phyloP scores from a whole-genome alignment of 2,888 invertebrate genomes.

The Sminthurinus aureus region DNA sequence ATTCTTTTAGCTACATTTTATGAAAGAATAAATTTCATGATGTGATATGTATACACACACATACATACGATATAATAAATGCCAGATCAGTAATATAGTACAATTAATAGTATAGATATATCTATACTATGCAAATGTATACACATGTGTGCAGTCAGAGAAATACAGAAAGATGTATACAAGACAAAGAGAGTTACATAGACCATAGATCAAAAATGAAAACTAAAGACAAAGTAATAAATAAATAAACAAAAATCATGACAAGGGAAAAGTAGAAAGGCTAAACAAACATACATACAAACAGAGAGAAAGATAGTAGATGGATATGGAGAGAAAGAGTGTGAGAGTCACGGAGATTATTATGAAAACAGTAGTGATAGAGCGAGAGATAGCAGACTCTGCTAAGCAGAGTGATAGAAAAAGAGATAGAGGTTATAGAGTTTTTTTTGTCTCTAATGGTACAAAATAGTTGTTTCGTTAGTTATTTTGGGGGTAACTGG shows the following conservation, averaged over 20 bases:
- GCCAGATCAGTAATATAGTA: not conserved
- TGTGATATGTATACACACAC: too few relatives aligned
- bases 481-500: not conserved
- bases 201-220: too few relatives aligned
- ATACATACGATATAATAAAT: not conserved
- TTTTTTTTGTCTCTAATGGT: not conserved
- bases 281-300: not conserved
- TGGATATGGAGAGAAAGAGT: not conserved
- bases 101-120: not conserved
- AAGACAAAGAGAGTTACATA: too few relatives aligned
- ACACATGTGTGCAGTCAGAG: not conserved
- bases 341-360: not conserved
- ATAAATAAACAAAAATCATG: too few relatives aligned
- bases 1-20: too few relatives aligned
- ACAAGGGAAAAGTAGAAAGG: too few relatives aligned
- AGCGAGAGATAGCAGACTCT: not conserved
- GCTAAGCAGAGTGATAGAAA: not conserved
- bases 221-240: too few relatives aligned
- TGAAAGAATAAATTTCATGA: not conserved
- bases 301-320: not conserved
- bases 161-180: too few relatives aligned
- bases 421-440: slow-evolving; percentile 6
- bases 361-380: not conserved
- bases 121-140: not conserved
- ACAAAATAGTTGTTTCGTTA: not conserved